phyloP scores from a whole-genome alignment of 1,140 invertebrate genomes.

The Bombus confusus region DNA sequence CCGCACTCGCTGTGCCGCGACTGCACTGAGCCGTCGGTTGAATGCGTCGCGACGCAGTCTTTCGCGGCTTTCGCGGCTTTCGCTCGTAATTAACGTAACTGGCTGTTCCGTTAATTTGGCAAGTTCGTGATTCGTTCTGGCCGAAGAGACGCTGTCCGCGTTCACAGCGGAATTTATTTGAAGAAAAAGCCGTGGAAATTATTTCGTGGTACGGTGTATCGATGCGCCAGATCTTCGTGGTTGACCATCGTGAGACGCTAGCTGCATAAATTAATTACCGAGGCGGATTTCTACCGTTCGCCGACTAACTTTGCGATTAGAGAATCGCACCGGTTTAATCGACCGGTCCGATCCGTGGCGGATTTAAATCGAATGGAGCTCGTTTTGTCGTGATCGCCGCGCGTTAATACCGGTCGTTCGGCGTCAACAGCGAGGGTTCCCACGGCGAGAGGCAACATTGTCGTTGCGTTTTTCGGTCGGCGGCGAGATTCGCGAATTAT shows the following conservation, averaged over 20 bases:
- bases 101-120: constrained; percentile 51
- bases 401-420: neutral
- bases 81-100: constrained; percentile 64
- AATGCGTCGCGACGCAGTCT: constrained; percentile 25
- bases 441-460: neutral
- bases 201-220: constrained; percentile 28
- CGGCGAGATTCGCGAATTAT: constrained; percentile 47
- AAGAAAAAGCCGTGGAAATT: constrained; percentile 19
- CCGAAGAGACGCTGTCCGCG: neutral
- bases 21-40: no score
- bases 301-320: constrained; percentile 30
- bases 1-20: no score
- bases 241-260: constrained; percentile 33
- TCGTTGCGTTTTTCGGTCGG: constrained; percentile 33
- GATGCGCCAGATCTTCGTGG: constrained; percentile 2
- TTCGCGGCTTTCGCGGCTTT: constrained; percentile 49
- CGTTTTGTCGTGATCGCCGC: neutral
- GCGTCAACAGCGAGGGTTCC: neutral
- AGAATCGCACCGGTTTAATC: constrained; percentile 37
- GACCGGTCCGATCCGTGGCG: neutral
- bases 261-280: constrained; percentile 61
- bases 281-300: constrained; percentile 36
- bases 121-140: neutral
- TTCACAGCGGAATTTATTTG: neutral
- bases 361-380: no score